Evolutionary conservation across 2,797 vertebrate genomes (phyloP).

Genomic region (Sebastes itinus): DNA sequence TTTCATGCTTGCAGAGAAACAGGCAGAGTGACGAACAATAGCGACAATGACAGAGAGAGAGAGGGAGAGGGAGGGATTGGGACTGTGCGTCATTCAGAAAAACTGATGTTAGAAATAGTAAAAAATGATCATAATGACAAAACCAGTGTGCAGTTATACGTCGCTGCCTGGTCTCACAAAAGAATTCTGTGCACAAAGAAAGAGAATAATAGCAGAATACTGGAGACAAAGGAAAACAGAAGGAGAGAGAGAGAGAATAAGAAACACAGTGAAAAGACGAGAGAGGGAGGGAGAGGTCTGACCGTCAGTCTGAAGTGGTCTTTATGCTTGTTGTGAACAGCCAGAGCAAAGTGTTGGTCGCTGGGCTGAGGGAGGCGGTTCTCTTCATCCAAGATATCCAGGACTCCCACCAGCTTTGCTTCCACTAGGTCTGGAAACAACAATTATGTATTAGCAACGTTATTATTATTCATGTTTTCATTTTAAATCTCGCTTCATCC

Average conservation of each 20-base stretch:
- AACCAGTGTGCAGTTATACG: background rate
- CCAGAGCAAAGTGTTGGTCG: conserved; percentile 94
- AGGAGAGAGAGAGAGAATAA: background rate
- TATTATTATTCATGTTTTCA: background rate
- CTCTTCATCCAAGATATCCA: conserved; percentile 98
- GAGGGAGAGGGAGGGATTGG: conserved; percentile 8
- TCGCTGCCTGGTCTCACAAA: conserved; percentile 8
- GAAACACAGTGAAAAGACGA: background rate
- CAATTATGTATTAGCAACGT: conserved; percentile 2
- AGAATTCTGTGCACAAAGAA: conserved; percentile 11
- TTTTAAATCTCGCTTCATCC: too few relatives aligned
- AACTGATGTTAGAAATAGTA: conserved; percentile 18
- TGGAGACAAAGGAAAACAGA: conserved; percentile 5
- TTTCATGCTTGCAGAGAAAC: conserved; percentile 59
- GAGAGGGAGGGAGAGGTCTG: conserved; percentile 51
- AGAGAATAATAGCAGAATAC: conserved; percentile 19
- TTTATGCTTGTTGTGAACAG: conserved; percentile 94
- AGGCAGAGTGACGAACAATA: conserved; percentile 50
- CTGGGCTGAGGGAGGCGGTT: conserved; percentile 96
- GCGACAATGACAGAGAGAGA: conserved; percentile 33
- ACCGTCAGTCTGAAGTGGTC: conserved; percentile 97
- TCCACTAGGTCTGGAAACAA: conserved; percentile 92
- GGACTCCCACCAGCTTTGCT: conserved; percentile 91
- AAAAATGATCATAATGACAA: conserved; percentile 37
- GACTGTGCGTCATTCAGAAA: conserved; percentile 33